Base-by-base conservation (phyloP, 2,888 invertebrate species). In the Galeruca laticollis region DNA sequence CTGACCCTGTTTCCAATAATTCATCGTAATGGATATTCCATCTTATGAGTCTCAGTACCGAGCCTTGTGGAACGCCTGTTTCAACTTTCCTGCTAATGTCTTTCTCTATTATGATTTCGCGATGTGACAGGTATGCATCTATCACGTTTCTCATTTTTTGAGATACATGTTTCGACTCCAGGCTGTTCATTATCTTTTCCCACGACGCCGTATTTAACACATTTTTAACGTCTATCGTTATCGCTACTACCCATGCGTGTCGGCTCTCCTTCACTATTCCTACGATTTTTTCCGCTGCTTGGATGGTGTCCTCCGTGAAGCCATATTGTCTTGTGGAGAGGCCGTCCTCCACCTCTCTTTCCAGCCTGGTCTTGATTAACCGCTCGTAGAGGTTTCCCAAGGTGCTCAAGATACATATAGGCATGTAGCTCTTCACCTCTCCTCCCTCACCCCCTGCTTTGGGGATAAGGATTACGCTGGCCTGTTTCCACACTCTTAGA, bases 381-480 rank as follows among this genome's bases (percentile, higher is more conserved):
- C 51, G 56, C 49, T 73, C 73, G 10, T 43, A 56, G 4, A 73
- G 10, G 60, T 75, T 75, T 5, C 68, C 72, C 2, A 51, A 10
- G 1, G 43, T 40, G 35, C 70, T 57, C 54, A 75, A n/a, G 13
- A 75, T 61, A 60, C 75, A 75, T 6, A 75, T 60, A 0, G 72
- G 72, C 43, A 73, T 49, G 26, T 60, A 61, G 13, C 52, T 40
- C 26, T 37, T 13, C 26, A 6, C 60, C 13, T 54, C 31, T 15
- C 21, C 62, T 21, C 37, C 51, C n/a, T n/a, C n/a, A n/a, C n/a
- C n/a, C n/a, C n/a, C n/a, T 9, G 51, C 26, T 51, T 73, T 71
- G 11, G 54, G 59, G 10, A 73, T 65, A 13, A 75, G 54, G 0
- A 73, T 47, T 15, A 73, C 40, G 31, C 26, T 71, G 6, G 73